A percentile compares a stretch with the other conserved stretches of the same genome.
Conservation (phyloP, 2,797 vertebrate genomes). For the Bradypodion pumilum region DNA sequence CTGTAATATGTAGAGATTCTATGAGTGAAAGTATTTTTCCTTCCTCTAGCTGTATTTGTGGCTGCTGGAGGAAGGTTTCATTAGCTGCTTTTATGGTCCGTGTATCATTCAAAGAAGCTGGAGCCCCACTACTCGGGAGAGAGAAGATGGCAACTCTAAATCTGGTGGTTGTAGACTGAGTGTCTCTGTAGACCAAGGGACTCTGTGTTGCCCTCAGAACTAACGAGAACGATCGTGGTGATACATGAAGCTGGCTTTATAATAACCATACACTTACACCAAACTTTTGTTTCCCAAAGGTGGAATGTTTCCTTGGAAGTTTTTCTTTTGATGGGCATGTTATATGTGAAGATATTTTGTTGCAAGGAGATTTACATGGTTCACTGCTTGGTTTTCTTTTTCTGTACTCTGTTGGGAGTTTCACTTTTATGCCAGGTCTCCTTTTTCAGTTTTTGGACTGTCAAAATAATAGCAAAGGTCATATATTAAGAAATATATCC, state of each 20-base stretch:
- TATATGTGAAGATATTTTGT: slow-evolving; percentile 28
- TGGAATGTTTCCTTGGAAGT: slow-evolving; percentile 39
- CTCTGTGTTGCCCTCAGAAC: background rate
- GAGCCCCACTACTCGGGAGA: background rate
- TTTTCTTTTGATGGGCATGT: slow-evolving; percentile 32
- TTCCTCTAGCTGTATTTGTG: background rate
- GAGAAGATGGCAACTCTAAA: background rate
- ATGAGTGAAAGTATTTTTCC: background rate
- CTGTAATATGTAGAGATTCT: background rate
- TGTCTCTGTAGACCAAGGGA: background rate
- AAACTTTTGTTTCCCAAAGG: slow-evolving; percentile 23
- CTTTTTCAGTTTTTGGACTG: slow-evolving; percentile 47
- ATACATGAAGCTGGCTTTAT: slow-evolving; percentile 1
- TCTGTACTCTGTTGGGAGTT: slow-evolving; percentile 43
- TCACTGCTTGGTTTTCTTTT: slow-evolving; percentile 42
- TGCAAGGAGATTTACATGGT: slow-evolving; percentile 34
- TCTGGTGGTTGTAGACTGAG: background rate
- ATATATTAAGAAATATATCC: slow-evolving; percentile 35
- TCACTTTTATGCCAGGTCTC: slow-evolving; percentile 25
- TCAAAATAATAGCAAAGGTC: slow-evolving; percentile 31
- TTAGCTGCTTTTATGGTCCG: background rate
- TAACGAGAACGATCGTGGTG: slow-evolving; percentile 19
- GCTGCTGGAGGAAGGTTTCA: background rate
- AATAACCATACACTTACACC: slow-evolving; percentile 25
- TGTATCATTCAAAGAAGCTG: background rate